These are phyloP conservation scores for Pelochelys cantorii DNA, from an alignment of 2,797 vertebrate genomes.

Conservation along the genomic window DNA sequence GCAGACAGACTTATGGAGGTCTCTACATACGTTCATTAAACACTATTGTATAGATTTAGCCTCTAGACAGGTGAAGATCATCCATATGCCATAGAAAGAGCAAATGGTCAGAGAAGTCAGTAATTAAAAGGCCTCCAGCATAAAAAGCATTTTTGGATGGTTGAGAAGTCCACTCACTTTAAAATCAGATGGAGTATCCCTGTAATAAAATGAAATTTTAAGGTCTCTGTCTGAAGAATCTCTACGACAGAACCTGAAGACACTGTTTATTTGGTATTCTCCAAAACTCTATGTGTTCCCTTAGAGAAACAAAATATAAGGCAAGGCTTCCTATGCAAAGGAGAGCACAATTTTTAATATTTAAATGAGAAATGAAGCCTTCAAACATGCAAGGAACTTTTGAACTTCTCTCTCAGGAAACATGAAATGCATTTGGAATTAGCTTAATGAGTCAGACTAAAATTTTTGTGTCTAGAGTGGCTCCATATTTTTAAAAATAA, in stretches of 20 bases:
- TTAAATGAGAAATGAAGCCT: background rate
- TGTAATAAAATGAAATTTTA: background rate
- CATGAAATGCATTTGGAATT: background rate
- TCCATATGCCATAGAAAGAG: background rate
- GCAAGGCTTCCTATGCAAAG: background rate
- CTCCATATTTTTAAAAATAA: background rate
- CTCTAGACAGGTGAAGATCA: background rate
- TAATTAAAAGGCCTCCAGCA: background rate
- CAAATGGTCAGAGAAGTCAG: background rate
- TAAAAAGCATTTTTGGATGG: background rate
- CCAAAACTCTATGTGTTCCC: fast-evolving
- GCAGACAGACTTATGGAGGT: background rate
- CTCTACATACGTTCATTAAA: background rate
- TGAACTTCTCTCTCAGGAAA: background rate
- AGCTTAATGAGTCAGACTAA: background rate
- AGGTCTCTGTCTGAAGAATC: background rate
- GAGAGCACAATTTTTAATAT: background rate
- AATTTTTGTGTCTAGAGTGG: background rate
- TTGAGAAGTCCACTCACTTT: background rate
- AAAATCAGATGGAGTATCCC: background rate
- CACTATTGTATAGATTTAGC: background rate
- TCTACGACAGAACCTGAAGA: background rate
- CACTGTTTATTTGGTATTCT: background rate
- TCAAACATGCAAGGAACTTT: background rate
- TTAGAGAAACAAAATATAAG: background rate